Evolutionary conservation across 2,113 vertebrate genomes (phyloP).

Genomic region (Thryonomys swinderianus): DNA sequence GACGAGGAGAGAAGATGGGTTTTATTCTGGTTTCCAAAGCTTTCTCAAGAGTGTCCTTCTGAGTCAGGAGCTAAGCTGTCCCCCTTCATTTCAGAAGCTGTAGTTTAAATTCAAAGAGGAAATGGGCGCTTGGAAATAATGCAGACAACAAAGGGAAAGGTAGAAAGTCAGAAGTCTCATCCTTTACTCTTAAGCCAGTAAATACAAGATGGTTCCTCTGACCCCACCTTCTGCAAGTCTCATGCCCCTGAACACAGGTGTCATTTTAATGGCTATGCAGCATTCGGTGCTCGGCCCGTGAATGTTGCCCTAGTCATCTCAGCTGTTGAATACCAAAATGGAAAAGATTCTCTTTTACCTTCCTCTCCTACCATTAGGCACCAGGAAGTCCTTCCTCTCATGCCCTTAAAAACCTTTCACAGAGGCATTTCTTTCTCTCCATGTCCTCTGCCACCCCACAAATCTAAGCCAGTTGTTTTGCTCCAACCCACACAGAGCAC

Average conservation of each 20-base stretch:
- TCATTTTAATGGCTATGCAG: neutral
- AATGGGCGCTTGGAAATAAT: neutral
- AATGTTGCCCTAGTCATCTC: accelerated
- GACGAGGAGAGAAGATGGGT: neutral
- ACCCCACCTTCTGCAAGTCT: neutral
- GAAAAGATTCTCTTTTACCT: neutral
- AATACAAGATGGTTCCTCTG: neutral
- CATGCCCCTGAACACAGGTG: accelerated
- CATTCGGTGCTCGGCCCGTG: neutral
- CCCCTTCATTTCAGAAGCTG: neutral
- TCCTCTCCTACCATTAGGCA: too few relatives aligned
- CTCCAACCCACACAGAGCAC: accelerated
- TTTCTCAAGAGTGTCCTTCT: neutral
- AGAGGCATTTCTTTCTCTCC: neutral
- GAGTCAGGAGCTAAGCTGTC: too few relatives aligned
- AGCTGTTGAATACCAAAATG: neutral
- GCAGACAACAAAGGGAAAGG: neutral
- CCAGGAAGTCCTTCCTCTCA: neutral
- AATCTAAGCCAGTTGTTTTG: neutral
- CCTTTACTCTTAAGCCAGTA: neutral
- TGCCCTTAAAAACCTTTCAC: neutral
- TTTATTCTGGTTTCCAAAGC: neutral
- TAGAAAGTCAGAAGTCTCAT: neutral
- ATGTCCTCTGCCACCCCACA: too few relatives aligned
- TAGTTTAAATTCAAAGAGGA: neutral